Conservation (phyloP, 2,113 vertebrate species). For the Cygnus atratus region DNA sequence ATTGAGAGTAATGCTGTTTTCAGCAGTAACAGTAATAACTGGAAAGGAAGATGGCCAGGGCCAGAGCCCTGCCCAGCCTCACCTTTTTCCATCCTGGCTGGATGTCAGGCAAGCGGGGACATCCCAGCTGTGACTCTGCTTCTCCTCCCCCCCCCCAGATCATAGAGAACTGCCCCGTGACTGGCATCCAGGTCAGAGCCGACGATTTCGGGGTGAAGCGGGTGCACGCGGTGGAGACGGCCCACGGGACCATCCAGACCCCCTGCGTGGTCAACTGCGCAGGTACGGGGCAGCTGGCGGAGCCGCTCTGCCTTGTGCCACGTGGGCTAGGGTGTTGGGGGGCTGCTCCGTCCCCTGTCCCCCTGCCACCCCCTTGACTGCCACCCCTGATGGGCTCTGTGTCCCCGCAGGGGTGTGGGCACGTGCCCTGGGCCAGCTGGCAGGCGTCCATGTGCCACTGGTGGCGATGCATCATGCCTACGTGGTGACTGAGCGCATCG, state of each 20-base stretch:
- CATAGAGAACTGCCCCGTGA: constrained; percentile 95
- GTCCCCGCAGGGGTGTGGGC: constrained; percentile 89
- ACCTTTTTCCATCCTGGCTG: neutral
- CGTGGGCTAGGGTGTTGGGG: rapidly evolving
- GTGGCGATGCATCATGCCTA: constrained; percentile 95
- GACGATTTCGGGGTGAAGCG: constrained; percentile 87
- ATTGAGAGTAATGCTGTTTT: too few relatives aligned
- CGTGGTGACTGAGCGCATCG: constrained; percentile 93
- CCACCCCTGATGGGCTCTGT: neutral
- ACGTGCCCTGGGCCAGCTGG: constrained; percentile 86
- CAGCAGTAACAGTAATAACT: neutral
- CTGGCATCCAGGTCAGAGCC: constrained; percentile 80
- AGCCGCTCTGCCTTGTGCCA: neutral
- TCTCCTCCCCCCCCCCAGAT: constrained; percentile 75
- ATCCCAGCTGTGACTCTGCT: neutral
- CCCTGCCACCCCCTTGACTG: neutral
- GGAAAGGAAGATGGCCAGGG: neutral
- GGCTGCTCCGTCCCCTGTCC: neutral
- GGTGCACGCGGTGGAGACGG: constrained; percentile 86
- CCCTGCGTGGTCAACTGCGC: constrained; percentile 94
- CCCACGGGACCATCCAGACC: constrained; percentile 85
- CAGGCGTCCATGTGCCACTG: constrained; percentile 90
- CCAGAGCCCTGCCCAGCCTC: rapidly evolving
- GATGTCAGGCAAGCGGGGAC: rapidly evolving
- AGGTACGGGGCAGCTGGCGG: constrained; percentile 69